Percentiles rank a stretch among this genome's conserved stretches.
Evolutionary conservation across 2,113 vertebrate genomes (phyloP).

Genomic region (Eclectus roratus): DNA sequence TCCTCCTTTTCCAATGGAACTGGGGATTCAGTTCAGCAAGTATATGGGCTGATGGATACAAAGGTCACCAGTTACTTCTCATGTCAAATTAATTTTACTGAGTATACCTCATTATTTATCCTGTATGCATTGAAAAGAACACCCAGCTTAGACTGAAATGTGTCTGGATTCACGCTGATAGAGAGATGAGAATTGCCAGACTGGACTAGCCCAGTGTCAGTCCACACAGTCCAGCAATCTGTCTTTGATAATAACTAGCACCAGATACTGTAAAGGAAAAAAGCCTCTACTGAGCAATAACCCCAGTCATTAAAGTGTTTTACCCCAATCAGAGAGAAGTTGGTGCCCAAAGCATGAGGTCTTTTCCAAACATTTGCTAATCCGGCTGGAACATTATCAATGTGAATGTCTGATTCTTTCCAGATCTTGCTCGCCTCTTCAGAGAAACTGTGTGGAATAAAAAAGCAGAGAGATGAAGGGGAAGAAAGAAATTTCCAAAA

Average conservation of each 20-base stretch:
- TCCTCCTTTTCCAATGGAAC: background rate
- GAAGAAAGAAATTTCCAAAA: constrained; percentile 38
- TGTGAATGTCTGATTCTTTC: constrained; percentile 48
- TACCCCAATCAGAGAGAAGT: constrained; percentile 24
- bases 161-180: constrained; percentile 22
- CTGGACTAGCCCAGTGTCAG: background rate
- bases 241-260: constrained; percentile 56
- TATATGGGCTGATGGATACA: background rate
- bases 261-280: constrained; percentile 4
- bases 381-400: constrained; percentile 54
- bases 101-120: background rate
- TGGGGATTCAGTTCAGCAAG: background rate
- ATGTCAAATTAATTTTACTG: background rate
- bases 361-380: constrained; percentile 58
- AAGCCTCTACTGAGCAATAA: constrained; percentile 19
- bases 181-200: constrained; percentile 21
- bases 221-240: constrained; percentile 27
- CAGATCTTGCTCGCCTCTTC: constrained; percentile 25
- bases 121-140: background rate
- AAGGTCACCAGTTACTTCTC: background rate
- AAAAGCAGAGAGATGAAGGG: constrained; percentile 14
- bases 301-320: constrained; percentile 6
- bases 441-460: constrained; percentile 5
- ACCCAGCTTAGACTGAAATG: background rate
- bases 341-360: constrained; percentile 51